A percentile compares a stretch with the other conserved stretches of the same genome.
phyloP scores from a whole-genome alignment of 2,888 invertebrate genomes.

The Tachina lurida region DNA sequence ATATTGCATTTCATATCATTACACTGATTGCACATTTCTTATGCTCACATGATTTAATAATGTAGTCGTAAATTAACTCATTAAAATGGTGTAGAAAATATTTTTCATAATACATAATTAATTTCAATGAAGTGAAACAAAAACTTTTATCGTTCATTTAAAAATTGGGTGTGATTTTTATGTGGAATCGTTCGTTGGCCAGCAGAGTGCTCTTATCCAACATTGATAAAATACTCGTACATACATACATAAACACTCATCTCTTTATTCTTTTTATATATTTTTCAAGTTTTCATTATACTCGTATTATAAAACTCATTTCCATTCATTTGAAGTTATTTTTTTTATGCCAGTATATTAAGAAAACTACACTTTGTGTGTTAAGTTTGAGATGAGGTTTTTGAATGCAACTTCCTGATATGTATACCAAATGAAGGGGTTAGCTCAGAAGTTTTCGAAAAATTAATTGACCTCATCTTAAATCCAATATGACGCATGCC shows the following conservation, averaged over 20 bases:
- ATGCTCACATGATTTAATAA: conserved; percentile 23
- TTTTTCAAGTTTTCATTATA: conserved; percentile 21
- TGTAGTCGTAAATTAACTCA: conserved; percentile 32
- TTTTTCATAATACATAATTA: conserved; percentile 42
- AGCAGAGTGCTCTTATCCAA: conserved; percentile 7
- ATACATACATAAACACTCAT: neutral
- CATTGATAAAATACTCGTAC: neutral
- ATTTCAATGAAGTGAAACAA: conserved; percentile 46
- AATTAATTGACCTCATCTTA: too few species aligned
- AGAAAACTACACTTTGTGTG: neutral
- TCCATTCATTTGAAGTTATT: conserved; percentile 25
- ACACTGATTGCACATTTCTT: neutral
- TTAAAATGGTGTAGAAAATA: conserved; percentile 31
- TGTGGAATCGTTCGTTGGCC: conserved; percentile 29
- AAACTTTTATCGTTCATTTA: conserved; percentile 41
- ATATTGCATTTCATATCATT: conserved; percentile 13
- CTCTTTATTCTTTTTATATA: neutral
- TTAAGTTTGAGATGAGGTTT: neutral
- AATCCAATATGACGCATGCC: too few species aligned
- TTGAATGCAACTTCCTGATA: too few species aligned
- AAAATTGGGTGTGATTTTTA: conserved; percentile 65
- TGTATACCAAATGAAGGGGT: too few species aligned
- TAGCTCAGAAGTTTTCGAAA: too few species aligned
- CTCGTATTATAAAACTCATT: conserved; percentile 27
- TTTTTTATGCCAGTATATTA: neutral